Evolutionary conservation across 2,113 vertebrate genomes (phyloP).

Genomic region (Vireo altiloquus): DNA sequence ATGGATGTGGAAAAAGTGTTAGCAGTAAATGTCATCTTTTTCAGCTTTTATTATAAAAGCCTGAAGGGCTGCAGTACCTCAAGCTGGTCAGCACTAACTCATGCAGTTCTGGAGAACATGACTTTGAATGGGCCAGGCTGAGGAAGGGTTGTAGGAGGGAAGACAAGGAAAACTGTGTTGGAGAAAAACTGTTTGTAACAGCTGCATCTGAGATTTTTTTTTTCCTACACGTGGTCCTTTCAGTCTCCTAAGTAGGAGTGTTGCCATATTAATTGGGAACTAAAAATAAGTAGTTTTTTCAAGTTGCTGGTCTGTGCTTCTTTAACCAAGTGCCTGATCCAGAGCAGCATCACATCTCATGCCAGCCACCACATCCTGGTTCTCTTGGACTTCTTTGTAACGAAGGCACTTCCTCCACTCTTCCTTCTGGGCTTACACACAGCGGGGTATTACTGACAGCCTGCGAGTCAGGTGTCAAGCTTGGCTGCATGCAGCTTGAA

Average conservation of each 20-base stretch:
- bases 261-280: not conserved
- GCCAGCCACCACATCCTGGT: not conserved
- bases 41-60: not conserved
- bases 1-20: not conserved
- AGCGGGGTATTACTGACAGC: not conserved
- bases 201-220: not conserved
- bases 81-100: not conserved
- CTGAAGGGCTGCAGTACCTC: not conserved
- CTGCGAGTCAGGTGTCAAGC: not conserved
- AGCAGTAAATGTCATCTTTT: not conserved
- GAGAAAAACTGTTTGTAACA: not conserved
- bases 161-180: not conserved
- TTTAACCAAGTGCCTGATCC: rapidly evolving
- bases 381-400: not conserved
- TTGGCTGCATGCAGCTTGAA: not conserved
- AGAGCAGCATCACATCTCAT: not conserved
- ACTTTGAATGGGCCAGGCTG: not conserved
- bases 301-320: not conserved
- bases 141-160: not conserved
- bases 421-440: not conserved
- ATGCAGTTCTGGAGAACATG: not conserved
- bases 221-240: not conserved
- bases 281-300: not conserved
- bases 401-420: not conserved
- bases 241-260: not conserved